Conservation (phyloP, 2,888 invertebrate genomes). For the Lobophora halterata region DNA sequence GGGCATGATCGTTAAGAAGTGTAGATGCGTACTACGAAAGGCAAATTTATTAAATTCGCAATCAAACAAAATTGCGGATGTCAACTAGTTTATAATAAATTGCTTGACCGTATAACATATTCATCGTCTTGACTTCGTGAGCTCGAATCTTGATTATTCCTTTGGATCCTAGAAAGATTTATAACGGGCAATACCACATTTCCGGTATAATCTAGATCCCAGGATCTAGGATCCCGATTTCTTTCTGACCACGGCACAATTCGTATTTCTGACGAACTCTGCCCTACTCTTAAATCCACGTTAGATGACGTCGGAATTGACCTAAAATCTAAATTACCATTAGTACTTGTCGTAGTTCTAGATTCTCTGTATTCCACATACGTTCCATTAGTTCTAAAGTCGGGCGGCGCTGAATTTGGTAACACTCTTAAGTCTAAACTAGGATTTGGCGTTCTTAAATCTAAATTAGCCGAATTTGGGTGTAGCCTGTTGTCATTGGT, state of each 20-base stretch:
- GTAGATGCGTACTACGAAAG: too few relatives aligned
- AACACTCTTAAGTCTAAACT: constrained; percentile 3
- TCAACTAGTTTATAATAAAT: too few relatives aligned
- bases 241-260: constrained; percentile 59
- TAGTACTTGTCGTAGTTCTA: not conserved
- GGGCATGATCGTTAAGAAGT: too few relatives aligned
- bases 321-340: constrained; percentile 6
- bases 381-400: constrained; percentile 20
- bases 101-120: too few relatives aligned
- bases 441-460: not conserved
- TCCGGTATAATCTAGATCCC: constrained; percentile 63
- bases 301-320: constrained; percentile 23
- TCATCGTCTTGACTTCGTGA: too few relatives aligned
- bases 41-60: too few relatives aligned
- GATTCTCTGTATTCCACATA: not conserved
- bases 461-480: constrained; percentile 2
- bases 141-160: too few relatives aligned
- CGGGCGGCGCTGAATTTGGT: not conserved
- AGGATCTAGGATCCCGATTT: constrained; percentile 36
- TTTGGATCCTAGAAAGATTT: constrained; percentile 51
- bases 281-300: constrained; percentile 12
- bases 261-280: constrained; percentile 39
- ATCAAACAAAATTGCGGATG: too few relatives aligned
- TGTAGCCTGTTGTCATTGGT: not conserved
- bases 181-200: constrained; percentile 55